phyloP scores from a whole-genome alignment of 2,113 vertebrate species.

The Mugil cephalus region DNA sequence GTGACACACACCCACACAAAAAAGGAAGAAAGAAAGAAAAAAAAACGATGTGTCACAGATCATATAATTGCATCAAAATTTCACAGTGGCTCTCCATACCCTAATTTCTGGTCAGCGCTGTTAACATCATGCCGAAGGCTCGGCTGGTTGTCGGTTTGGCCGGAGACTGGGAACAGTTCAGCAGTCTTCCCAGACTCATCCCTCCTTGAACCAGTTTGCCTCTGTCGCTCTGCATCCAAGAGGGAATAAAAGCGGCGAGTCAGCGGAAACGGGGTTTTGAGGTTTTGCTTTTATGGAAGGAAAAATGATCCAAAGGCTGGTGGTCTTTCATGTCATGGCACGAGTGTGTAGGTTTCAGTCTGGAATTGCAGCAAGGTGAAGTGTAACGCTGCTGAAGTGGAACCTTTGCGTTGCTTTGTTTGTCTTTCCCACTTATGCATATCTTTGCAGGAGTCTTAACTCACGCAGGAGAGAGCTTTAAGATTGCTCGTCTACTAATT shows the following conservation, averaged over 20 bases:
- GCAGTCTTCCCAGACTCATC: conserved; percentile 68
- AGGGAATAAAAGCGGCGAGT: conserved; percentile 73
- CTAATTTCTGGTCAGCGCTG: conserved; percentile 62
- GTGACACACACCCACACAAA: conserved; percentile 20
- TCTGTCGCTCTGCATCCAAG: conserved; percentile 51
- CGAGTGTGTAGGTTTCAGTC: conserved; percentile 42
- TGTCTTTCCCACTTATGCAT: conserved; percentile 30
- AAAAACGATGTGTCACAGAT: conserved; percentile 65
- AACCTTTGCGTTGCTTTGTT: conserved; percentile 43
- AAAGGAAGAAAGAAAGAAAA: conserved; percentile 27
- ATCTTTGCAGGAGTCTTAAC: conserved; percentile 11
- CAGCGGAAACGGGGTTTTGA: conserved; percentile 77
- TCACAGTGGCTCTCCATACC: conserved; percentile 46
- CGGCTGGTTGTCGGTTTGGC: conserved; percentile 59
- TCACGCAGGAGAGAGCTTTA: conserved; percentile 23
- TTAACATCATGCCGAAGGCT: conserved; percentile 67
- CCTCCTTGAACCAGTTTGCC: conserved; percentile 49
- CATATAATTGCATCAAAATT: conserved; percentile 53
- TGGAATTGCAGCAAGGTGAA: conserved; percentile 58
- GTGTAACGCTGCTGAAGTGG: conserved; percentile 38
- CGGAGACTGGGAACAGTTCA: conserved; percentile 45
- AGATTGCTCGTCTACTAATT: conserved; percentile 47
- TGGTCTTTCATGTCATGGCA: conserved; percentile 52
- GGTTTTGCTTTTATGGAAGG: conserved; percentile 72
- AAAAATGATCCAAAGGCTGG: conserved; percentile 66